Conservation (phyloP, 64 coral and sea anemone species). For the Montipora foliosa region DNA sequence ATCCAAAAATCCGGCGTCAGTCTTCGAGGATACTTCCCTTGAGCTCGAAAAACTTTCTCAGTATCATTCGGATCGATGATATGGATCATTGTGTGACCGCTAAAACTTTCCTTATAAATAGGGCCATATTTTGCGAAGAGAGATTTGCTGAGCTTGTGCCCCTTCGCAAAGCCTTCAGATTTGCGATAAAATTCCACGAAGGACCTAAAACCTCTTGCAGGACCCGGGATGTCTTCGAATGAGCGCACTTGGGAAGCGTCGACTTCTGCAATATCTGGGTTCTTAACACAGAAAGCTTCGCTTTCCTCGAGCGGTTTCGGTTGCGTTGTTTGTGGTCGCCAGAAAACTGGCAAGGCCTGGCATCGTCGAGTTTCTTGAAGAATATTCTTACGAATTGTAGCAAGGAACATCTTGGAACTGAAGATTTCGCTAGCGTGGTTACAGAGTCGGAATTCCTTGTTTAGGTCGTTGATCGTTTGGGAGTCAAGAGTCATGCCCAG, state of each 20-base stretch:
- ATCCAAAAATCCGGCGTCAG: background rate
- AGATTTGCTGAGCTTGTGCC: background rate
- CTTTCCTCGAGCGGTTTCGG: no score
- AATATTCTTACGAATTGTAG: no score
- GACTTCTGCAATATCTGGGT: no score
- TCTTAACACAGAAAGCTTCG: no score
- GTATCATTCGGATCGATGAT: conserved; percentile 11
- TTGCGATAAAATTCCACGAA: background rate
- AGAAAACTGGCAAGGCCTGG: no score
- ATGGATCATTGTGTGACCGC: background rate
- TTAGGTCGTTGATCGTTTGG: no score
- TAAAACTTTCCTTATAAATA: conserved; percentile 28
- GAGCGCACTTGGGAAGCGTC: background rate
- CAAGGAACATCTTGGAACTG: no score
- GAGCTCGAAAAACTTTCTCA: conserved; percentile 35
- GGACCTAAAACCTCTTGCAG: background rate
- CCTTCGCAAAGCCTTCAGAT: conserved; percentile 29
- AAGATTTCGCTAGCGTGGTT: no score
- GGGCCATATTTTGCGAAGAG: conserved; percentile 49
- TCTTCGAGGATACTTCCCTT: conserved; percentile 47
- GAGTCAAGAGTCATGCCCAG: no score
- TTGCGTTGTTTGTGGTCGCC: no score
- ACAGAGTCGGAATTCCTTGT: no score
- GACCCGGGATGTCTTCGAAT: conserved; percentile 50
- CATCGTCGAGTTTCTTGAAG: no score